Percentiles rank a stretch among this genome's conserved stretches.
Conservation (phyloP, 2,888 invertebrate genomes). For the Choristoneura rosaceana region DNA sequence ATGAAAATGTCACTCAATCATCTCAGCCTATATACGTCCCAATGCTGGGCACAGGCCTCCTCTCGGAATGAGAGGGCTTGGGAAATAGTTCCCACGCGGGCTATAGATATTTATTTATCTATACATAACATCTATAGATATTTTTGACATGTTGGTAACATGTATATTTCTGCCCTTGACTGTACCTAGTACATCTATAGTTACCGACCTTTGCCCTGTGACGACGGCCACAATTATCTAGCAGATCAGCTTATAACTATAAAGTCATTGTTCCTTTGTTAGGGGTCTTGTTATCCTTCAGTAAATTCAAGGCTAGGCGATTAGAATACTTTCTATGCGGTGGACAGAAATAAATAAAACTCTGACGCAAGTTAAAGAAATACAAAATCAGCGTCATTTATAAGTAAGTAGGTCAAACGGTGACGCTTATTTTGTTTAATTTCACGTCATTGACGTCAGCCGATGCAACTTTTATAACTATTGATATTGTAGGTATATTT, state of each 20-base stretch:
- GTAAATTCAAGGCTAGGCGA: background rate
- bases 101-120: no score
- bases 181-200: background rate
- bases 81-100: no score
- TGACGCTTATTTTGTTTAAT: constrained; percentile 40
- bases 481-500: background rate
- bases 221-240: background rate
- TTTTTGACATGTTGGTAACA: no score
- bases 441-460: constrained; percentile 36
- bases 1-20: no score
- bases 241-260: background rate
- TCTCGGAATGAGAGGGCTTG: no score
- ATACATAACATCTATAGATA: no score
- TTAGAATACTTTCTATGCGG: background rate
- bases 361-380: constrained; percentile 17
- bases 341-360: background rate
- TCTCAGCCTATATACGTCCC: no score
- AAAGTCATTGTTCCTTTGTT: background rate
- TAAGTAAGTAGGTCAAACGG: constrained; percentile 31
- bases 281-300: background rate
- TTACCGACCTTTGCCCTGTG: constrained; percentile 19
- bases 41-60: no score
- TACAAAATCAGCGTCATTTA: constrained; percentile 29
- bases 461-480: constrained; percentile 6
- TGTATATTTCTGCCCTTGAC: no score